These are phyloP conservation scores for Tubulanus polymorphus DNA, from an alignment of 2,888 invertebrate genomes.

Conservation along the genomic window DNA sequence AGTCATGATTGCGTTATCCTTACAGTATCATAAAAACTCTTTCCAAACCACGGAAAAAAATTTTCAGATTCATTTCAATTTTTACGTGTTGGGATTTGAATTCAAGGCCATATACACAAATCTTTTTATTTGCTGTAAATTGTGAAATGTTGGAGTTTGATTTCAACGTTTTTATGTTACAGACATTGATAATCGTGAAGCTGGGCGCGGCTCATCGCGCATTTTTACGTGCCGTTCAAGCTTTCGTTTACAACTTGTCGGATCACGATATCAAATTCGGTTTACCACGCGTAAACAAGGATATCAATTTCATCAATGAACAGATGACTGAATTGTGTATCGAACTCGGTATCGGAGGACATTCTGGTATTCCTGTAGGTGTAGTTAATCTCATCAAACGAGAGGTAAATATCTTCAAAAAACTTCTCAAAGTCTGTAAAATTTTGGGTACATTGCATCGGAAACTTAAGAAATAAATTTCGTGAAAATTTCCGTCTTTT, in stretches of 20 bases:
- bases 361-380: slow-evolving; percentile 14
- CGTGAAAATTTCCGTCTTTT: no score
- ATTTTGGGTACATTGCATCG: no score
- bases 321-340: slow-evolving; percentile 22
- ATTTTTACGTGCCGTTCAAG: slow-evolving; percentile 40
- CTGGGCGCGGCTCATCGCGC: slow-evolving; percentile 39
- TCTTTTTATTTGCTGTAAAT: neutral
- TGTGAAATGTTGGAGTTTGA: neutral
- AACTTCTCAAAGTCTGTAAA: no score
- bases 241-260: slow-evolving; percentile 38
- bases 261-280: slow-evolving; percentile 25
- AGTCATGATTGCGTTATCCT: no score
- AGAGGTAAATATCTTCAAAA: neutral
- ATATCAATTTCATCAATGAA: slow-evolving; percentile 33
- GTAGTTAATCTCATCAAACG: neutral
- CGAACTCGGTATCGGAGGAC: slow-evolving; percentile 19
- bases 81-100: no score
- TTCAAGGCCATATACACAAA: no score
- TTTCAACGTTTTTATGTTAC: slow-evolving; percentile 4
- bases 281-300: slow-evolving; percentile 36
- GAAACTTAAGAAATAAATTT: no score
- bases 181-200: slow-evolving; percentile 31
- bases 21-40: no score
- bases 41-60: no score
- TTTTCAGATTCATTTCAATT: no score